Percentiles rank a stretch among this genome's conserved stretches.
Conservation (phyloP, 2,113 vertebrate genomes). For the Mastomys natalensis region DNA sequence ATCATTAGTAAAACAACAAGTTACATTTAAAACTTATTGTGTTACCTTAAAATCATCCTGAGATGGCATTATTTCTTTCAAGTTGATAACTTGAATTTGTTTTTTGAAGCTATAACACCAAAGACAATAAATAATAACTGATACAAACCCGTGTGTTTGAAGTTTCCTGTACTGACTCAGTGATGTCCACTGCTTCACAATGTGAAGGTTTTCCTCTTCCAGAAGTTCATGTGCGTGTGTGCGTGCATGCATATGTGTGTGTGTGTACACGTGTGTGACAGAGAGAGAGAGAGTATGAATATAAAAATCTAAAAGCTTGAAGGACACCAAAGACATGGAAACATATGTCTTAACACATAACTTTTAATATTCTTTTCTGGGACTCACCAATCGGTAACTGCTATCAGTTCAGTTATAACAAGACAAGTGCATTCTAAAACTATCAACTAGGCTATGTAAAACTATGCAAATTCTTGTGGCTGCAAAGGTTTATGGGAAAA, state of each 20-base stretch:
- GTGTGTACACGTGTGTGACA: not conserved
- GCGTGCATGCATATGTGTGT: not conserved
- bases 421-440: not conserved
- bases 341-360: not conserved
- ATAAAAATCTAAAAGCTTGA: conserved; percentile 14
- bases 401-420: conserved; percentile 55
- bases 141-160: not conserved
- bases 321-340: not conserved
- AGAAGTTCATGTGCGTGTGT: not conserved
- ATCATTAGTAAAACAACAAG: conserved; percentile 82
- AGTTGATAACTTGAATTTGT: not conserved
- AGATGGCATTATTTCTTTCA: conserved; percentile 22
- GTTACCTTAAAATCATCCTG: conserved; percentile 1
- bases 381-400: not conserved
- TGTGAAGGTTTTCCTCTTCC: not conserved
- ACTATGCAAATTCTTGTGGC: not conserved
- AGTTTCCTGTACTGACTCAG: not conserved
- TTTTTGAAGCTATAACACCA: conserved; percentile 7
- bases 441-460: not conserved
- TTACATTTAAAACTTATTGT: conserved; percentile 36
- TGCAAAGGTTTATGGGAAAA: not conserved
- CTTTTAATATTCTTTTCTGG: not conserved
- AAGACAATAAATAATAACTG: not conserved
- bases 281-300: not conserved
- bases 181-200: not conserved